Percentiles rank a stretch among this genome's conserved stretches.
These are phyloP conservation scores for Naja naja DNA, from an alignment of 2,113 vertebrate genomes.

Conservation along the genomic window DNA sequence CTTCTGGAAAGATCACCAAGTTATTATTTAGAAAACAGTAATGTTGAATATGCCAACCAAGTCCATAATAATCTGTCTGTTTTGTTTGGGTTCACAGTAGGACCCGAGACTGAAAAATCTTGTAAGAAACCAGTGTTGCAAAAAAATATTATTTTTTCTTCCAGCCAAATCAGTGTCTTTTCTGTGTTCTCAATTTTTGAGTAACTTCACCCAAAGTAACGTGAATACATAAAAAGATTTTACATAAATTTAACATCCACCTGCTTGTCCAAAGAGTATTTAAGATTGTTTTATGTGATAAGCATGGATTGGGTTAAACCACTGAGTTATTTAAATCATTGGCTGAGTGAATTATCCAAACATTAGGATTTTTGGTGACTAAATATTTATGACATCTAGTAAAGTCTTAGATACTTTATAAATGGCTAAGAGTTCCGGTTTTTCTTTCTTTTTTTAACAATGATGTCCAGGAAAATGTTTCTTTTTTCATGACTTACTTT, in stretches of 20 bases:
- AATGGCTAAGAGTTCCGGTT: neutral
- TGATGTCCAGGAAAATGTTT: neutral
- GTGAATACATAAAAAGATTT: neutral
- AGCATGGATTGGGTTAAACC: neutral
- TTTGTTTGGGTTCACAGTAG: neutral
- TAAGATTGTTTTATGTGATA: neutral
- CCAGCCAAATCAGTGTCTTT: neutral
- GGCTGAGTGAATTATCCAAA: neutral
- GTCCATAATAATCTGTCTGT: neutral
- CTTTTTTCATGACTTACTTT: neutral
- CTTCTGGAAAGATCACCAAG: neutral
- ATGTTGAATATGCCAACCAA: neutral
- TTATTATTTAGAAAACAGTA: slow-evolving; percentile 9
- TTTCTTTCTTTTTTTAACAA: neutral
- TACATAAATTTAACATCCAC: neutral
- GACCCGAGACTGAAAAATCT: neutral
- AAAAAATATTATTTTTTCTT: neutral
- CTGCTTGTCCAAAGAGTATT: neutral
- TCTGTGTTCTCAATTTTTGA: neutral
- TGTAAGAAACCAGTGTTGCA: neutral
- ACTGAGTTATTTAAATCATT: neutral
- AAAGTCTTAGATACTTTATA: slow-evolving; percentile 3
- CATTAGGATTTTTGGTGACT: slow-evolving; percentile 30
- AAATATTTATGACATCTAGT: slow-evolving; percentile 28
- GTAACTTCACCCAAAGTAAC: neutral